A percentile compares a stretch with the other conserved stretches of the same genome.
These are phyloP conservation scores for Pedionomus torquatus DNA, from an alignment of 2,113 vertebrate genomes.

Conservation along the genomic window DNA sequence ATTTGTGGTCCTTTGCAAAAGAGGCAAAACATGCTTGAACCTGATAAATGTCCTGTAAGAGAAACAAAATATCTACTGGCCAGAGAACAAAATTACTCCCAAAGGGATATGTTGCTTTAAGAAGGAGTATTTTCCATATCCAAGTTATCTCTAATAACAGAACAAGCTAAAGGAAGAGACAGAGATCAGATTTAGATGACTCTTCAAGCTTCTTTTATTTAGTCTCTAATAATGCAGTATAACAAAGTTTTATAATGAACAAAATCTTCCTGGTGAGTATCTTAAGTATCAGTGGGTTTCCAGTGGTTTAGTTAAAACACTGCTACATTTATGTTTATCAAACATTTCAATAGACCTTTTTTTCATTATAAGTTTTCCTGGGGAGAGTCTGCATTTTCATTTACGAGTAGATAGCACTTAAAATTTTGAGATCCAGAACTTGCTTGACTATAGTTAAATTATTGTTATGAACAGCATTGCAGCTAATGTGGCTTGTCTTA, in stretches of 20 bases:
- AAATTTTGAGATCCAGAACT: background rate
- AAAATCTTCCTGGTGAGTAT: background rate
- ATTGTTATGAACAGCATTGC: background rate
- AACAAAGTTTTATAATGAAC: background rate
- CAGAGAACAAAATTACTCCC: constrained; percentile 22
- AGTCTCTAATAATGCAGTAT: background rate
- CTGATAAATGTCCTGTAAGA: constrained; percentile 8
- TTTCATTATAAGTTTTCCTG: background rate
- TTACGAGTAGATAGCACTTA: background rate
- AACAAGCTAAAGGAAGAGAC: background rate
- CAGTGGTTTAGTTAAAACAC: background rate
- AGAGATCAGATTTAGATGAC: background rate
- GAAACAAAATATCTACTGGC: background rate
- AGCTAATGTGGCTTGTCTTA: background rate
- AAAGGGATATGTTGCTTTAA: background rate
- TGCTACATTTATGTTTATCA: background rate
- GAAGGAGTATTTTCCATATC: background rate
- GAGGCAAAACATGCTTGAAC: background rate
- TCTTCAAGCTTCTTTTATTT: background rate
- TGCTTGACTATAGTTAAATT: background rate
- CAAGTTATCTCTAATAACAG: background rate
- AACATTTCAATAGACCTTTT: background rate
- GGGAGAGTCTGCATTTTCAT: background rate
- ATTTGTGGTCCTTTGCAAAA: constrained; percentile 42
- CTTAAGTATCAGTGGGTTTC: background rate